phyloP scores from a whole-genome alignment of 92 coral and sea anemone genomes.

The Parazoanthus swiftii region DNA sequence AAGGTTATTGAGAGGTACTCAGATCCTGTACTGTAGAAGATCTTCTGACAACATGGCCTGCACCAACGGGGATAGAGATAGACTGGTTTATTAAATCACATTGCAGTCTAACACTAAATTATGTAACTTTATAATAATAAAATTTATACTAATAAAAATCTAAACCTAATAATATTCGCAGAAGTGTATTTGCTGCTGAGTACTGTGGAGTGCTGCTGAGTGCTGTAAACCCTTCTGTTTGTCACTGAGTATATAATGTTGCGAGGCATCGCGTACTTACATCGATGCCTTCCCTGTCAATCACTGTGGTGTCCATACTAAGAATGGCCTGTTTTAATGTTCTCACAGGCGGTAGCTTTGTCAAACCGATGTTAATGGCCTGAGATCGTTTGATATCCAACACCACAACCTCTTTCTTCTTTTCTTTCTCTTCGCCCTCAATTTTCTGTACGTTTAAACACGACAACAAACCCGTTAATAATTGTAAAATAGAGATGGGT shows the following conservation, averaged over 20 bases:
- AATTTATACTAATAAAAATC: no score
- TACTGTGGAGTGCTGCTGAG: not conserved
- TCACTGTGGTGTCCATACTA: constrained; percentile 87
- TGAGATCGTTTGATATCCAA: constrained; percentile 95
- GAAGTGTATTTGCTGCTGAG: no score
- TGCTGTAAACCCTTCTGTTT: not conserved
- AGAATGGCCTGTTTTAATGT: constrained; percentile 87
- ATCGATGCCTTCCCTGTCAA: constrained; percentile 92
- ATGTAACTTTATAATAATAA: no score
- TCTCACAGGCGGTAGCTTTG: constrained; percentile 86
- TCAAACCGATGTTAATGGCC: constrained; percentile 91
- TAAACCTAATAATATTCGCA: no score
- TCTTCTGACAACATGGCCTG: no score
- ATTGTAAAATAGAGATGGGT: no score
- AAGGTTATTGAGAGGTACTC: not conserved
- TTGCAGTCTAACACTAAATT: no score
- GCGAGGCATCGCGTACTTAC: constrained; percentile 52
- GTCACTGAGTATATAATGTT: not conserved
- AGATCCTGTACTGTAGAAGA: no score
- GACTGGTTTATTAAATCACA: no score
- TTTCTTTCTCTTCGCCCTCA: constrained; percentile 85
- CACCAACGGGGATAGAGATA: no score
- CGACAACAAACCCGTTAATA: not conserved
- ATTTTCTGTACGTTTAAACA: constrained; percentile 53
- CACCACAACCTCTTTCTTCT: constrained; percentile 88